phyloP scores from a whole-genome alignment of 2,888 invertebrate genomes.

The Conus canariensis region DNA sequence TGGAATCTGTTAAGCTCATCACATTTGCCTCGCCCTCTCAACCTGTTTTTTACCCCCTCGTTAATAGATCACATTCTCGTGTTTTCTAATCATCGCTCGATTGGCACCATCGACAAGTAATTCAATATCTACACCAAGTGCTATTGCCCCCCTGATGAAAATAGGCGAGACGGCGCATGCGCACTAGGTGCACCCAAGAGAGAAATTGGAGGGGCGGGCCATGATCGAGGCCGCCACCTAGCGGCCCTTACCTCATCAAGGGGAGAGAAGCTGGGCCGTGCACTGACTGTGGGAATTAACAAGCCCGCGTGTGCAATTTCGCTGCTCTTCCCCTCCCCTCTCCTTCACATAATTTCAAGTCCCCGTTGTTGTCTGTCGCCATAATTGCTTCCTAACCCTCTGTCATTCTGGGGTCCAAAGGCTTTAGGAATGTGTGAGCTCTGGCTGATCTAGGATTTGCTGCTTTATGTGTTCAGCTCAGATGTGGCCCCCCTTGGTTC shows the following conservation, averaged over 20 bases:
- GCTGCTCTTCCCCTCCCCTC: neutral
- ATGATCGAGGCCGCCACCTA: neutral
- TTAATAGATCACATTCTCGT: constrained; percentile 3
- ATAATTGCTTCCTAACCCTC: too few relatives aligned
- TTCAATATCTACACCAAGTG: neutral
- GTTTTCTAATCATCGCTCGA: constrained; percentile 13
- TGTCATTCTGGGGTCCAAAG: too few relatives aligned
- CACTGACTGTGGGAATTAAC: neutral
- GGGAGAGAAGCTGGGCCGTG: neutral
- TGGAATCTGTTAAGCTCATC: neutral
- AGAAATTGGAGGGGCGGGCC: neutral
- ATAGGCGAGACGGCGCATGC: neutral
- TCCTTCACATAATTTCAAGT: too few relatives aligned
- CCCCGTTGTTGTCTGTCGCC: too few relatives aligned
- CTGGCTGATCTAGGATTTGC: too few relatives aligned
- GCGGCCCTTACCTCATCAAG: neutral
- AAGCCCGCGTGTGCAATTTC: neutral
- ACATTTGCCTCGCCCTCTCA: neutral
- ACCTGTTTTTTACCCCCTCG: neutral
- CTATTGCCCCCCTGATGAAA: neutral
- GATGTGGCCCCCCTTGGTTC: too few relatives aligned
- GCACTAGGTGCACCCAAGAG: neutral
- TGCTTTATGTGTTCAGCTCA: too few relatives aligned
- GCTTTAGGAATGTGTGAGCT: too few relatives aligned
- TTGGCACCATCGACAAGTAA: constrained; percentile 11